Percentiles rank a stretch among this genome's conserved stretches.
phyloP scores from a whole-genome alignment of 2,113 vertebrate genomes.

The Chitala chitala region DNA sequence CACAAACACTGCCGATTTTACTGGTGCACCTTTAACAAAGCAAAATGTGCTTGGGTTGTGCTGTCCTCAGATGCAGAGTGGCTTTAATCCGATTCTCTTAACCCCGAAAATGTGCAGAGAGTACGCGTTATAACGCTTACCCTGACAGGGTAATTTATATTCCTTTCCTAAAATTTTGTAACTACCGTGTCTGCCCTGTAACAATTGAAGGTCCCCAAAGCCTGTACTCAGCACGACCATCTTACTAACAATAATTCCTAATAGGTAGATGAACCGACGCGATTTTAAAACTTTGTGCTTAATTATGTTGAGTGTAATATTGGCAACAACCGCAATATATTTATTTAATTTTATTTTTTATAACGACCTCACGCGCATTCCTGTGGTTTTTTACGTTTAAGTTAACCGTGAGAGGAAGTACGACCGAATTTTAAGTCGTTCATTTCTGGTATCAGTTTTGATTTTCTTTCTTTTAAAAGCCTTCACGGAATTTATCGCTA shows the following conservation, averaged over 20 bases:
- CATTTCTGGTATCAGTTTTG: too few relatives aligned
- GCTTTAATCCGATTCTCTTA: slow-evolving; percentile 14
- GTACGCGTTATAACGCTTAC: slow-evolving; percentile 14
- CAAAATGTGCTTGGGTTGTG: slow-evolving; percentile 20
- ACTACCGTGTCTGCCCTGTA: not conserved
- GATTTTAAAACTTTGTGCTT: not conserved
- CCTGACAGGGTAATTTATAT: slow-evolving; percentile 13
- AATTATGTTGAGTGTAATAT: not conserved
- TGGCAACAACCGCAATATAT: too few relatives aligned
- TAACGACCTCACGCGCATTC: too few relatives aligned
- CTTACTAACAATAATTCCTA: not conserved
- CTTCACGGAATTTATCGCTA: too few relatives aligned
- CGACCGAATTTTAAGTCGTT: too few relatives aligned
- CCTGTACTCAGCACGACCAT: not conserved
- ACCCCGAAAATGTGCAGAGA: slow-evolving; percentile 22
- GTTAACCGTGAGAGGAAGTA: too few relatives aligned
- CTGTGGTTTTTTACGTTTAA: too few relatives aligned
- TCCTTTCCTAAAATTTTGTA: not conserved
- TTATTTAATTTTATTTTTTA: too few relatives aligned
- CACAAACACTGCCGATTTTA: not conserved
- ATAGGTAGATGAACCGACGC: not conserved
- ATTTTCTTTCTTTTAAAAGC: too few relatives aligned
- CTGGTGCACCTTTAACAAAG: slow-evolving; percentile 4
- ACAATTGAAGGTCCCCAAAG: not conserved
- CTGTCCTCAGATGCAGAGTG: slow-evolving; percentile 1